Evolutionary conservation across 2,113 vertebrate genomes (phyloP), one percentile per base, ranked within the genome.

Genomic region (Mesocricetus auratus): DNA sequence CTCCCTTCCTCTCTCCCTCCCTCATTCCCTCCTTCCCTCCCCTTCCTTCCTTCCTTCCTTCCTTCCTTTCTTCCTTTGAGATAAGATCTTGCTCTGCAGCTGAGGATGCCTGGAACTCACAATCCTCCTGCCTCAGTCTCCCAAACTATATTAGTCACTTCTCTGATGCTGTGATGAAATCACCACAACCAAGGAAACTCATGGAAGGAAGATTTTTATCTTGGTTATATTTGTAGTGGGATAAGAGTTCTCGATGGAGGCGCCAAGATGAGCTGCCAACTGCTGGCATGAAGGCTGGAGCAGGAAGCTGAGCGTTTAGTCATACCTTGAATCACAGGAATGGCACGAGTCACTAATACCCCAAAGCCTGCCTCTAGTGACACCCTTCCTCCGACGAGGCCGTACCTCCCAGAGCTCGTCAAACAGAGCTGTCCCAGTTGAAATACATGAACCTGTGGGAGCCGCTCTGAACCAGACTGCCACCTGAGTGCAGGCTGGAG

Each of bases 1-100:
- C 13, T 42, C 8, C 79, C 7, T 0, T 7, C 36, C 7, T 60
- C 3, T 7, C 7, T 29, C n/a, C n/a, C n/a, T n/a, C n/a, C n/a
- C 39, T 9, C 19, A 9, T 10, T 22, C n/a, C 21, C 10, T 21
- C 4, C 7, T 22, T 74, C 39, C 19, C 10, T 21, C 19, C n/a
- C 39, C 11, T 12, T n/a, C 50, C 10, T 33, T 33, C 78, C 21
- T 60, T 26, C 83, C 29, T 68, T 36, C 42, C 62, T 68, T 15
- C 29, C 82, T 86, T 68, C 45, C 1, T 53, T 50, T 36, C 19
- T 79, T 42, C 74, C 42, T 45, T 86, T 53, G 39, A 47, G 24
- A 60, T 17, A 62, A 2, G 6, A 36, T 36, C 64, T 86, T 53
- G 83, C 1, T 68, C 29, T 69, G 31, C 16, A 50, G 33, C 45